These are phyloP conservation scores for Malthinus seriepunctatus DNA, from an alignment of 2,888 invertebrate genomes.

Conservation along the genomic window DNA sequence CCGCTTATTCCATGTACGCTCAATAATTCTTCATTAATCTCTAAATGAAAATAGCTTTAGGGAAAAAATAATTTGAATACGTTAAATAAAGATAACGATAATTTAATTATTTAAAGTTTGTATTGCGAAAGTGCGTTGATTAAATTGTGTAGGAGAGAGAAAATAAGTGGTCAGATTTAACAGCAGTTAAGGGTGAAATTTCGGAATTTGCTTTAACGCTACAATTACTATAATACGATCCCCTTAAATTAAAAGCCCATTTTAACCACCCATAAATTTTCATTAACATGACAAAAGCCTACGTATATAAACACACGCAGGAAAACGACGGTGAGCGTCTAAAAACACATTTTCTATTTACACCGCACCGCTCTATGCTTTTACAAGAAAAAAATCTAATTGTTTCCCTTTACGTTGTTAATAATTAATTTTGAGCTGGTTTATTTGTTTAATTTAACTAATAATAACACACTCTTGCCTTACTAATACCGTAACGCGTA, in stretches of 20 bases:
- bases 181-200: slow-evolving; percentile 11
- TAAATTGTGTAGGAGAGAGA: slow-evolving; percentile 18
- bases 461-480: too few relatives aligned
- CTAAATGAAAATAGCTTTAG: too few relatives aligned
- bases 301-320: slow-evolving; percentile 9
- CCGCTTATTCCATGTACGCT: too few relatives aligned
- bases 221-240: slow-evolving; percentile 26
- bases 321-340: slow-evolving; percentile 7
- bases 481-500: too few relatives aligned
- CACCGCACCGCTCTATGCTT: background rate
- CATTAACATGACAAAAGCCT: slow-evolving; percentile 23
- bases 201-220: slow-evolving; percentile 14
- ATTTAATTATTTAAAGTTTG: too few relatives aligned
- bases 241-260: slow-evolving; percentile 24
- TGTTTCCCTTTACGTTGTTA: too few relatives aligned
- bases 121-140: slow-evolving; percentile 5
- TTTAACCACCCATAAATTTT: slow-evolving; percentile 28
- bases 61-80: too few relatives aligned
- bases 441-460: too few relatives aligned
- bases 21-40: too few relatives aligned
- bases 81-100: too few relatives aligned
- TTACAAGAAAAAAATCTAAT: too few relatives aligned
- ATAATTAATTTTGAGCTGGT: too few relatives aligned
- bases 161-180: slow-evolving; percentile 20
- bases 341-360: slow-evolving; percentile 15